phyloP scores from a whole-genome alignment of 2,797 vertebrate species.

The Kryptopterus vitreolus region DNA sequence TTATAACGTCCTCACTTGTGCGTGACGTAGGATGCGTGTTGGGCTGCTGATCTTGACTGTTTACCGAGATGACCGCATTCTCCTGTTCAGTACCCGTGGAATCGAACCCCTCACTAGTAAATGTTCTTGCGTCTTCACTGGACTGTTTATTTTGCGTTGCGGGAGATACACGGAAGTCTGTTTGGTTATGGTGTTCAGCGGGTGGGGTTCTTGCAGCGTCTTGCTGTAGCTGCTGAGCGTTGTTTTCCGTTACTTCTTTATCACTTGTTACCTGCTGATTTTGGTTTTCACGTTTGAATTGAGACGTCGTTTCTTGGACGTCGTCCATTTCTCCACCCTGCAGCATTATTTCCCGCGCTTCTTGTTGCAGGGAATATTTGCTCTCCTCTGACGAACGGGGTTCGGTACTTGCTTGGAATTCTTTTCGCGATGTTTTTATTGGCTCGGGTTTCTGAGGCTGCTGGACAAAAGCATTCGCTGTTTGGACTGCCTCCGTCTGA shows the following conservation, averaged over 20 bases:
- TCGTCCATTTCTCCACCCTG: slow-evolving; percentile 18
- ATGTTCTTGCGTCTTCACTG: slow-evolving; percentile 1
- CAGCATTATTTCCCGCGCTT: slow-evolving; percentile 10
- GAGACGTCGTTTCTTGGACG: not conserved
- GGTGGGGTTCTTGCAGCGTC: not conserved
- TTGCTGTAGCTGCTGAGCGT: slow-evolving; percentile 5
- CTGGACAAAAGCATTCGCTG: not conserved
- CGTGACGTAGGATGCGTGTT: slow-evolving; percentile 20
- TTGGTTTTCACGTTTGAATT: not conserved
- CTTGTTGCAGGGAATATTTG: not conserved
- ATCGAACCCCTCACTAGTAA: not conserved
- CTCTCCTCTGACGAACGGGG: slow-evolving; percentile 1
- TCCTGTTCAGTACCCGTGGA: slow-evolving; percentile 8
- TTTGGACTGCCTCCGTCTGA: not conserved
- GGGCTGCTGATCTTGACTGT: slow-evolving; percentile 16
- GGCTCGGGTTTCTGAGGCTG: not conserved
- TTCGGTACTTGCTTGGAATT: slow-evolving; percentile 7
- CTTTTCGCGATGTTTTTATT: slow-evolving; percentile 6
- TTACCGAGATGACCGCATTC: not conserved
- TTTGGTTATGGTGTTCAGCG: slow-evolving; percentile 8
- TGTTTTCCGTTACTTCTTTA: slow-evolving; percentile 7
- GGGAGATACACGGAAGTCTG: not conserved
- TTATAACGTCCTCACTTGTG: slow-evolving; percentile 12
- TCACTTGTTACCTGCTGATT: not conserved
- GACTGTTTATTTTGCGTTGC: slow-evolving; percentile 17